Conservation (phyloP, 2,113 vertebrate species). For the Vimba vimba region DNA sequence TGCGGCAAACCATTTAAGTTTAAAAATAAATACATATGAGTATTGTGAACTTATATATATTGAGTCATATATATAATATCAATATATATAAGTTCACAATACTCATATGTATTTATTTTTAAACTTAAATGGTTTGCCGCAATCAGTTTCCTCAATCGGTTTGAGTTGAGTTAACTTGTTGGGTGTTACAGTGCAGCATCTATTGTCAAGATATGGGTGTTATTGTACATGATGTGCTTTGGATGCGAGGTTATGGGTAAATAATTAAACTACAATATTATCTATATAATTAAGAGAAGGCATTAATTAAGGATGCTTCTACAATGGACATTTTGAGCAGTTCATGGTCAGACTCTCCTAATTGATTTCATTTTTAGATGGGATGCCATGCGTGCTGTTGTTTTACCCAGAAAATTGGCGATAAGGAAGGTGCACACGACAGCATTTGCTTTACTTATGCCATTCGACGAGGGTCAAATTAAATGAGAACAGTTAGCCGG, state of each 20-base stretch:
- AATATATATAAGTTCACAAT: too few relatives aligned
- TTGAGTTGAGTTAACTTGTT: too few relatives aligned
- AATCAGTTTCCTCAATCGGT: too few relatives aligned
- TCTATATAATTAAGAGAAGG: background rate
- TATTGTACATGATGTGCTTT: background rate
- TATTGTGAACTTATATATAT: too few relatives aligned
- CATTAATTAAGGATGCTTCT: background rate
- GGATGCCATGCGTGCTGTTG: background rate
- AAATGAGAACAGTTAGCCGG: background rate
- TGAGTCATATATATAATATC: too few relatives aligned
- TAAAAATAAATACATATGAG: too few relatives aligned
- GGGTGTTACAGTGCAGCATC: too few relatives aligned
- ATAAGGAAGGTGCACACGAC: background rate
- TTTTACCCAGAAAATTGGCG: background rate
- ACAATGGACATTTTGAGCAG: background rate
- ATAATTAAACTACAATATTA: too few relatives aligned
- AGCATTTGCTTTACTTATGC: background rate
- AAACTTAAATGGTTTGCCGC: too few relatives aligned
- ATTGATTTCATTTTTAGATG: background rate
- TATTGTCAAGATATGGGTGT: background rate
- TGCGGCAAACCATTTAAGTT: too few relatives aligned
- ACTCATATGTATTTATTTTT: too few relatives aligned
- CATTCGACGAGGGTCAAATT: background rate
- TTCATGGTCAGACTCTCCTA: background rate
- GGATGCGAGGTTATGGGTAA: background rate